phyloP scores from a whole-genome alignment of 2,888 invertebrate genomes.

The Orchesella flavescens region DNA sequence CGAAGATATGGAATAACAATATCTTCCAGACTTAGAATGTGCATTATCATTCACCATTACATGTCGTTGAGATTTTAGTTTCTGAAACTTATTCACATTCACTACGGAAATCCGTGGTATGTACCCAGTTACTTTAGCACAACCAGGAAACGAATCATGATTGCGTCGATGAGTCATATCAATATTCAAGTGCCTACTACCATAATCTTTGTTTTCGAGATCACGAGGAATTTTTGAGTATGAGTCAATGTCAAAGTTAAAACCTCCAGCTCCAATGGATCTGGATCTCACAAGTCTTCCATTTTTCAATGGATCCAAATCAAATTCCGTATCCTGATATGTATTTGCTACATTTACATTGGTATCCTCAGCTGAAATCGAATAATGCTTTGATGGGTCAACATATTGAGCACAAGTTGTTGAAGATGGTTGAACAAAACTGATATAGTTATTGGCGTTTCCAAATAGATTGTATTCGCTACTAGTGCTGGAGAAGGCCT shows the following conservation, averaged over 20 bases:
- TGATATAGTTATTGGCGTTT: not conserved
- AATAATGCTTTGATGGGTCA: conserved; percentile 39
- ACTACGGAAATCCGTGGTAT: conserved; percentile 54
- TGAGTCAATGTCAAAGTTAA: not conserved
- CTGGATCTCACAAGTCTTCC: too few relatives aligned
- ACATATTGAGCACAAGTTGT: not conserved
- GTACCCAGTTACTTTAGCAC: conserved; percentile 46
- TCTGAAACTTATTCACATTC: not conserved
- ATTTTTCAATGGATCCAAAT: conserved; percentile 60
- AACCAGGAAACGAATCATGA: conserved; percentile 44
- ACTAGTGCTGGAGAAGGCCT: not conserved
- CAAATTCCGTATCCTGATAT: conserved; percentile 66
- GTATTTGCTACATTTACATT: conserved; percentile 46
- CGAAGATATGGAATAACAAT: not conserved
- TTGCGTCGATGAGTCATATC: conserved; percentile 12
- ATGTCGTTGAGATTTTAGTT: too few relatives aligned
- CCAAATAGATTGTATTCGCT: not conserved
- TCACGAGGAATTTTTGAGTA: not conserved
- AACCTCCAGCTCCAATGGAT: not conserved
- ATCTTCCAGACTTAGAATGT: too few relatives aligned
- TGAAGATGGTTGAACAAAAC: not conserved
- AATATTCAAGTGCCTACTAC: conserved; percentile 24
- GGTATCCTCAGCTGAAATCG: conserved; percentile 37
- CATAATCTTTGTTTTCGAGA: not conserved
- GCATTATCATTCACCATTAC: not conserved